Evolutionary conservation across 2,113 vertebrate genomes (phyloP), one percentile per base, ranked within the genome.

Genomic region (Neogale vison): DNA sequence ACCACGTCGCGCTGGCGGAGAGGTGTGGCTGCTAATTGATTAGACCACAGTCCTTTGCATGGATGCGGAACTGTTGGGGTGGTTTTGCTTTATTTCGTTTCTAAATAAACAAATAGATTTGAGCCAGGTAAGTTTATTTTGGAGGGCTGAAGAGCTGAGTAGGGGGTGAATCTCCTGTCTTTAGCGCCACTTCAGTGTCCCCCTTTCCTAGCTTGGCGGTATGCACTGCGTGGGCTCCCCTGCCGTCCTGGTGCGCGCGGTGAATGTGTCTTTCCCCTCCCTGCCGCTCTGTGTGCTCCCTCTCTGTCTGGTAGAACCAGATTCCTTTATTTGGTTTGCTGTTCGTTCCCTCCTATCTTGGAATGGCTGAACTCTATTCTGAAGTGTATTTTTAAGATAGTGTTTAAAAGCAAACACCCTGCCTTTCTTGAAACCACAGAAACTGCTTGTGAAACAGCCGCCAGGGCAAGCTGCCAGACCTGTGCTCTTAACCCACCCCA

Each of bases 11-110:
- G 12, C 84, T 80, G 86, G 63, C 71, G n/a, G 77, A 84, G 86
- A 96, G 93, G 95, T 83, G 39, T 90, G 94, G 57, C 82, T 97
- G 91, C 93, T 97, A 96, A 97, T 94, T 97, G 98, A 98, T 97
- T 96, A 84, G 92, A 77, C 45, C 92, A n/a, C 59, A 80, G 42
- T 42, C 71, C 57, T 96, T 88, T 23, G 63, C 31, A 4, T 59
- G 36, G 15, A 77, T 89, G 59, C 55, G 45, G 67, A 82, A 72
- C 57, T 42, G 20, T 67, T 76, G 15, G 39, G 42, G 12, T 77
- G 42, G n/a, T 90, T 89, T 81, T 26, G 45, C 76, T 88, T 52
- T 39, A 3, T 67, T 72, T 90, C 31, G 47, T 83, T 89, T 80
- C 77, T 61, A 61, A 52, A 55, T 50, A 67, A 95, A 82, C 77